Conservation (phyloP, 2,888 invertebrate species). For the Orchesellides sinensis region DNA sequence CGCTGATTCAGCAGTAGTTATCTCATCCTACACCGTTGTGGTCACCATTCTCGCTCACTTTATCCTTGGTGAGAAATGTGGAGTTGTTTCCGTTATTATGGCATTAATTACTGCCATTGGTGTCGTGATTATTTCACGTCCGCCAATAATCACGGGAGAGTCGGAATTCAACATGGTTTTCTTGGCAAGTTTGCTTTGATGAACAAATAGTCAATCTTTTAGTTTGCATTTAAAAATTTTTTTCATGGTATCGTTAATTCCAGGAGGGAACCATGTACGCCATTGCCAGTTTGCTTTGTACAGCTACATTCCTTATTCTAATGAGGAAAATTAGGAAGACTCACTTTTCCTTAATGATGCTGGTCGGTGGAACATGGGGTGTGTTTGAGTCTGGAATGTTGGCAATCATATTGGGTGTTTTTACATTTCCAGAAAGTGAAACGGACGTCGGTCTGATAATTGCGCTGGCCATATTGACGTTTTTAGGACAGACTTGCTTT, state of each 20-base stretch:
- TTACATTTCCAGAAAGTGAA: conserved; percentile 50
- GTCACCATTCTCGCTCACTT: conserved; percentile 67
- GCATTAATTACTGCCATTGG: conserved; percentile 66
- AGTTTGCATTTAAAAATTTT: background rate
- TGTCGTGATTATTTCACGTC: conserved; percentile 67
- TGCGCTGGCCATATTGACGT: conserved; percentile 45
- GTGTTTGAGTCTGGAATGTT: conserved; percentile 42
- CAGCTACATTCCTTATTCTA: conserved; percentile 61
- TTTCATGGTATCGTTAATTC: background rate
- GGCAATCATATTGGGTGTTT: conserved; percentile 55
- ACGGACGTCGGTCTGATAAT: conserved; percentile 38
- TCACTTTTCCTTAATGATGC: conserved; percentile 65
- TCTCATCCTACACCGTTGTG: conserved; percentile 41
- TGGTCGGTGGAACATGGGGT: conserved; percentile 63
- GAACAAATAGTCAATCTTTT: background rate
- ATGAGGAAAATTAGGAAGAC: conserved; percentile 67
- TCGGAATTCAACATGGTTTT: conserved; percentile 62
- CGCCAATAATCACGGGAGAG: conserved; percentile 69
- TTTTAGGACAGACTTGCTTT: conserved; percentile 62
- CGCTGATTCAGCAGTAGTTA: conserved; percentile 62
- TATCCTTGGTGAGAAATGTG: conserved; percentile 67
- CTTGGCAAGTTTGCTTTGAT: conserved; percentile 58
- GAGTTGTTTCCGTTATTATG: conserved; percentile 58
- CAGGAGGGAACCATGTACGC: conserved; percentile 65
- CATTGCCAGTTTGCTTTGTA: conserved; percentile 45